Percentiles rank a stretch among this genome's conserved stretches.
phyloP scores from a whole-genome alignment of 2,888 invertebrate species.

The Trichopoda pennipes region DNA sequence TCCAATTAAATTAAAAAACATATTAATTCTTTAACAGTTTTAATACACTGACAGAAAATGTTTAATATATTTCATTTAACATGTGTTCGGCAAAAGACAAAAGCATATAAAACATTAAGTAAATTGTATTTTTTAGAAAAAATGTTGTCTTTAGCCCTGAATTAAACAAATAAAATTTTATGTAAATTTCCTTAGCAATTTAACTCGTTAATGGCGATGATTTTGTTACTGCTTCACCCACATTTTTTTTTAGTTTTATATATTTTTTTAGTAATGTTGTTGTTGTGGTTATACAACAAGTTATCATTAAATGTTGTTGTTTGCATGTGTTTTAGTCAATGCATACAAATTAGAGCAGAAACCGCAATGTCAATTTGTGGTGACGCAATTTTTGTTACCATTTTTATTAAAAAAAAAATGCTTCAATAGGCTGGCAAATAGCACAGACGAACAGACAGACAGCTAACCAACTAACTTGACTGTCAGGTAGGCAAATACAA shows the following conservation, averaged over 20 bases:
- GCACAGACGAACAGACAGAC: constrained; percentile 1
- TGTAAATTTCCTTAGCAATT: constrained; percentile 8
- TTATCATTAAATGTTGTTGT: constrained; percentile 56
- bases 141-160: constrained; percentile 31
- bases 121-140: constrained; percentile 4
- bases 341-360: constrained; percentile 68
- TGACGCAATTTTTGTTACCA: constrained; percentile 61
- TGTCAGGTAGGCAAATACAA: constrained; percentile 1
- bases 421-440: neutral
- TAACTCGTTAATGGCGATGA: constrained; percentile 27
- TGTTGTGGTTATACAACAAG: constrained; percentile 40
- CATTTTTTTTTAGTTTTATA: constrained; percentile 43
- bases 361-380: constrained; percentile 68
- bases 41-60: too few relatives aligned
- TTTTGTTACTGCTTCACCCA: constrained; percentile 58
- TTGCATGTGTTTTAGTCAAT: constrained; percentile 54
- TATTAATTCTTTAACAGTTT: too few relatives aligned
- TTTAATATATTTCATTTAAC: neutral
- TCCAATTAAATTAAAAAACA: too few relatives aligned
- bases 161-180: neutral
- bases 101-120: neutral
- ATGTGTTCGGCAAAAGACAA: neutral
- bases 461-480: neutral
- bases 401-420: neutral
- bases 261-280: neutral